phyloP scores from a whole-genome alignment of 2,113 vertebrate genomes.

The Procavia capensis region DNA sequence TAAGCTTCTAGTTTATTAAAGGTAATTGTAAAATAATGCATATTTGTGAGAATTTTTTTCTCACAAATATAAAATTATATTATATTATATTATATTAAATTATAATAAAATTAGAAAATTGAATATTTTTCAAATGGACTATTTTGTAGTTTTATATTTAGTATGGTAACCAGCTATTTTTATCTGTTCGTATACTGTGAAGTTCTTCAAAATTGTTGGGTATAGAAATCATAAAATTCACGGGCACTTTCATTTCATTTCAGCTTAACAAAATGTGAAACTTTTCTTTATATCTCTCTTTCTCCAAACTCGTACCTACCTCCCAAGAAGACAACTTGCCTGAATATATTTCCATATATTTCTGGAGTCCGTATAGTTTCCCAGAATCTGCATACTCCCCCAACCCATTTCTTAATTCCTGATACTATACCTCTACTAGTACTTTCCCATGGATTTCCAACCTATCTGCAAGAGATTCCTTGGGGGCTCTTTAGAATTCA shows the following conservation, averaged over 20 bases:
- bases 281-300: not conserved
- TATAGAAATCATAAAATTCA: not conserved
- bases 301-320: conserved; percentile 6
- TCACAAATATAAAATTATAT: too few species aligned
- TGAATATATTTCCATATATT: not conserved
- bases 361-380: not conserved
- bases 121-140: conserved; percentile 22
- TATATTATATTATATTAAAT: too few species aligned
- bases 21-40: conserved; percentile 39
- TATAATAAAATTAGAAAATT: too few species aligned
- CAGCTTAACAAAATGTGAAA: not conserved
- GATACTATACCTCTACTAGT: not conserved
- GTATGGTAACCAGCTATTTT: not conserved
- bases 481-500: not conserved
- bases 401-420: not conserved
- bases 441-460: not conserved
- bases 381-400: not conserved
- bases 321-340: conserved; percentile 22
- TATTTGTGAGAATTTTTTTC: conserved; percentile 31
- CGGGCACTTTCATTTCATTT: not conserved
- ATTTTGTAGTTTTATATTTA: conserved; percentile 42
- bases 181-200: conserved; percentile 14
- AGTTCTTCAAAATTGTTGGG: not conserved
- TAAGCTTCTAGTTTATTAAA: conserved; percentile 48
- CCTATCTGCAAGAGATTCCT: not conserved